Evolutionary conservation across 1,140 invertebrate species (phyloP).

Genomic region (Ephestia elutella): DNA sequence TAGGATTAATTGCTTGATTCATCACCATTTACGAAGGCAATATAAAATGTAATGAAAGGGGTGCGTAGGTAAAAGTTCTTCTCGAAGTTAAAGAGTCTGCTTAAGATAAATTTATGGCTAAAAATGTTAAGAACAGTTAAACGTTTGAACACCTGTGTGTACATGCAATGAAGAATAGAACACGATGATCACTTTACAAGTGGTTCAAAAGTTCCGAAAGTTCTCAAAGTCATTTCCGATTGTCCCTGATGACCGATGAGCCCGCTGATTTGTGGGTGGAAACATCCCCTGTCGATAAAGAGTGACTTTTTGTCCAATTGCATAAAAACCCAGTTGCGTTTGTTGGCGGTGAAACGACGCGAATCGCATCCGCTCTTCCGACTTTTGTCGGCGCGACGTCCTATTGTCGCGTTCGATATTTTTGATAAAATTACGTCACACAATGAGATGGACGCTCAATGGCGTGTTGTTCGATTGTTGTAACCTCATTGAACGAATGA

Average conservation of each 20-base stretch:
- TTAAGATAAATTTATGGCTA: no score
- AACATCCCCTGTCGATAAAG: conserved; percentile 64
- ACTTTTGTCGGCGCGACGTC: conserved; percentile 56
- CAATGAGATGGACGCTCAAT: conserved; percentile 53
- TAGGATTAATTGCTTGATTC: conserved; percentile 21
- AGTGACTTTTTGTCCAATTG: conserved; percentile 44
- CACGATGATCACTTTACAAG: conserved; percentile 39
- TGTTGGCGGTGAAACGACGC: conserved; percentile 59
- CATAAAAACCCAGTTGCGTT: conserved; percentile 58
- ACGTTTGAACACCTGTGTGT: conserved; percentile 53
- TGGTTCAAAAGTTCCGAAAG: conserved; percentile 62
- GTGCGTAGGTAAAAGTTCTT: neutral
- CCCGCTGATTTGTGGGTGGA: conserved; percentile 63
- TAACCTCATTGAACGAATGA: conserved; percentile 64
- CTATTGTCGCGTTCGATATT: conserved; percentile 64
- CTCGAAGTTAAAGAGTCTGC: no score
- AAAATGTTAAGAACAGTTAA: no score
- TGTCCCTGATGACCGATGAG: conserved; percentile 64
- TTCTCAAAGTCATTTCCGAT: conserved; percentile 64
- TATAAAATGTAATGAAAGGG: neutral
- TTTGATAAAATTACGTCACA: conserved; percentile 72
- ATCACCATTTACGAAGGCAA: conserved; percentile 8
- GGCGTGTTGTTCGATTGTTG: conserved; percentile 67
- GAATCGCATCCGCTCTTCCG: conserved; percentile 72
- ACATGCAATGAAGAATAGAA: conserved; percentile 27